Evolutionary conservation across 2,797 vertebrate genomes (phyloP).

Genomic region (Heteromormyrus szaboi): DNA sequence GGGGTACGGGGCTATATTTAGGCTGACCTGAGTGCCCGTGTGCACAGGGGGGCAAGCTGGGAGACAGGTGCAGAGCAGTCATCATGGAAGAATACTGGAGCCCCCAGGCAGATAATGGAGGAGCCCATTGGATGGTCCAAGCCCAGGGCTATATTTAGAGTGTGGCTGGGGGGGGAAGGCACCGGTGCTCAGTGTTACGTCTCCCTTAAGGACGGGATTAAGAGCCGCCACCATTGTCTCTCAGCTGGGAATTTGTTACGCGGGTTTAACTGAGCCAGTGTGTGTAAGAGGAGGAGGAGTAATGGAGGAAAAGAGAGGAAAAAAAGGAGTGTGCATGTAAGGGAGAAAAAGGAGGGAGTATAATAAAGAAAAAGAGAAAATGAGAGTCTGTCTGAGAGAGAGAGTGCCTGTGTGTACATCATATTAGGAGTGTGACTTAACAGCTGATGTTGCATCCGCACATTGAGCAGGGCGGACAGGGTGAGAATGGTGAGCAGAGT

Average conservation of each 20-base stretch:
- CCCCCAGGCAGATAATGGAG: constrained; percentile 55
- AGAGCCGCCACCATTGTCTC: constrained; percentile 7
- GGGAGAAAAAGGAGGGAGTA: neutral
- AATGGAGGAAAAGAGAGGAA: neutral
- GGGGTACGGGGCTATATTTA: constrained; percentile 52
- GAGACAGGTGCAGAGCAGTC: constrained; percentile 65
- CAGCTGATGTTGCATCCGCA: neutral
- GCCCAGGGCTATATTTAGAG: constrained; percentile 52
- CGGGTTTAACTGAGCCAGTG: neutral
- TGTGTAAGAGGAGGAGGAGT: neutral
- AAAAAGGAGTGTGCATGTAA: neutral
- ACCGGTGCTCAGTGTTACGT: constrained; percentile 14
- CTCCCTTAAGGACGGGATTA: constrained; percentile 14
- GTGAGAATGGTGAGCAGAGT: neutral
- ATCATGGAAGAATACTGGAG: constrained; percentile 61
- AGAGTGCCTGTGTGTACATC: neutral
- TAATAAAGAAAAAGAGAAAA: neutral
- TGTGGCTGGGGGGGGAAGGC: constrained; percentile 21
- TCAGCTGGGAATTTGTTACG: neutral
- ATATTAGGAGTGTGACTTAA: neutral
- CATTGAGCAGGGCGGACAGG: neutral
- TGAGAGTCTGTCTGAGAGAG: constrained; percentile 18
- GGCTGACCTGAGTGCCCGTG: constrained; percentile 59
- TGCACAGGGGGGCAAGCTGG: constrained; percentile 40
- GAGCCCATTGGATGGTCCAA: constrained; percentile 48